Percentiles rank a stretch among this genome's conserved stretches.
Evolutionary conservation across 2,797 vertebrate genomes (phyloP).

Genomic region (Bradypus variegatus): DNA sequence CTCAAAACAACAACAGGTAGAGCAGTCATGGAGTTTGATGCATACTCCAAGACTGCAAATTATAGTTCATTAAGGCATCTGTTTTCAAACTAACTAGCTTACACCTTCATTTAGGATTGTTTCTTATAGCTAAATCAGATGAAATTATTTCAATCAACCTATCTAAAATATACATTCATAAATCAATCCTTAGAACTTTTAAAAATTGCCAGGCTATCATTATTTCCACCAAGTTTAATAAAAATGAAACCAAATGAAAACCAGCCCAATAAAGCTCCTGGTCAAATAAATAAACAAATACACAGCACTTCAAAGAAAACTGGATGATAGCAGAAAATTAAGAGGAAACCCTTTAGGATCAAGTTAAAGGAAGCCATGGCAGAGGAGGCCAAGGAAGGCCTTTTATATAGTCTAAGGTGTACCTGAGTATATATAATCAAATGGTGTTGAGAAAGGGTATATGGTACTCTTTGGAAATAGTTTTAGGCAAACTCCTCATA

Average conservation of each 20-base stretch:
- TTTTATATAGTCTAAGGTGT: neutral
- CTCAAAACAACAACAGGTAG: neutral
- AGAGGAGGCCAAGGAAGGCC: neutral
- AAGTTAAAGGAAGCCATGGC: neutral
- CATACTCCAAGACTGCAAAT: constrained; percentile 22
- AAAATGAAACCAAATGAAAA: neutral
- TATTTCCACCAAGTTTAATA: constrained; percentile 26
- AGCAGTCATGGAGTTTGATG: neutral
- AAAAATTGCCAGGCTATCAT: neutral
- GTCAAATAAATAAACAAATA: neutral
- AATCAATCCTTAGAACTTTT: neutral
- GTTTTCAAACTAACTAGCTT: neutral
- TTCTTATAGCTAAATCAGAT: neutral
- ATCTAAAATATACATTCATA: neutral
- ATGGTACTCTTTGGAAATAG: neutral
- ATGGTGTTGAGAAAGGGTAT: neutral
- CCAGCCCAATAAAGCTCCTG: neutral
- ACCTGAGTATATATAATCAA: neutral
- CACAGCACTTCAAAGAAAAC: neutral
- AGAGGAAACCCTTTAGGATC: neutral
- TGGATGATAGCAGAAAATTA: neutral
- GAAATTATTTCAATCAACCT: constrained; percentile 9
- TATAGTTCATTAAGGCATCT: neutral
- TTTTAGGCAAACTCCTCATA: neutral
- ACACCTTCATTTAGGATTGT: neutral